phyloP scores from a whole-genome alignment of 2,797 vertebrate genomes.

The Mallotus villosus region DNA sequence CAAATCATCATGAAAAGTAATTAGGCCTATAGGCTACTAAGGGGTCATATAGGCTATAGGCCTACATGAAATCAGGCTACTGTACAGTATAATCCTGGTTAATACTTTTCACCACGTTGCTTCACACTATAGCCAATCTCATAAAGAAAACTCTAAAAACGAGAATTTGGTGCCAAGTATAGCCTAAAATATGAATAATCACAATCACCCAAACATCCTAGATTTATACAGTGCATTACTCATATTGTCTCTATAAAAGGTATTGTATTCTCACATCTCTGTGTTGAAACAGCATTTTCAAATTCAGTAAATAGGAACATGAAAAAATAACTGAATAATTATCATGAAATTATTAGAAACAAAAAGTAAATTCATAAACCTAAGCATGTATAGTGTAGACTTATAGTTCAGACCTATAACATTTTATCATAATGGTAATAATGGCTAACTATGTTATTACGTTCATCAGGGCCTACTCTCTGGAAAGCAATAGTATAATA shows the following conservation, averaged over 20 bases:
- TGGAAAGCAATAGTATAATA: too few relatives aligned
- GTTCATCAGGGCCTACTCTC: too few relatives aligned
- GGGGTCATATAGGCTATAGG: not conserved
- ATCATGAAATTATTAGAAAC: not conserved
- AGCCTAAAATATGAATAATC: not conserved
- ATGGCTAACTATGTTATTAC: too few relatives aligned
- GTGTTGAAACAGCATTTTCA: too few relatives aligned
- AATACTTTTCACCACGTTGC: not conserved
- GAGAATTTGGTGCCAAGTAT: not conserved
- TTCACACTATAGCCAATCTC: not conserved
- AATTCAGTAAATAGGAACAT: not conserved
- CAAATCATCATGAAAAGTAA: slow-evolving; percentile 24
- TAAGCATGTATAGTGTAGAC: not conserved
- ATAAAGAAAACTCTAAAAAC: not conserved
- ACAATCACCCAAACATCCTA: too few relatives aligned
- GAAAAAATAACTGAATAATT: not conserved
- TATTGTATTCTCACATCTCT: not conserved
- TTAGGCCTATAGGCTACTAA: not conserved
- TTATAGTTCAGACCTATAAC: too few relatives aligned
- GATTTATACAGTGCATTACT: too few relatives aligned
- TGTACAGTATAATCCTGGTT: too few relatives aligned
- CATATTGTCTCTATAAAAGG: too few relatives aligned
- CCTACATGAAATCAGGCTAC: too few relatives aligned
- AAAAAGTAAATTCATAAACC: not conserved
- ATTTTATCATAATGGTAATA: too few relatives aligned